phyloP scores from a whole-genome alignment of 2,888 invertebrate genomes.

The Drosophila lacicola region DNA sequence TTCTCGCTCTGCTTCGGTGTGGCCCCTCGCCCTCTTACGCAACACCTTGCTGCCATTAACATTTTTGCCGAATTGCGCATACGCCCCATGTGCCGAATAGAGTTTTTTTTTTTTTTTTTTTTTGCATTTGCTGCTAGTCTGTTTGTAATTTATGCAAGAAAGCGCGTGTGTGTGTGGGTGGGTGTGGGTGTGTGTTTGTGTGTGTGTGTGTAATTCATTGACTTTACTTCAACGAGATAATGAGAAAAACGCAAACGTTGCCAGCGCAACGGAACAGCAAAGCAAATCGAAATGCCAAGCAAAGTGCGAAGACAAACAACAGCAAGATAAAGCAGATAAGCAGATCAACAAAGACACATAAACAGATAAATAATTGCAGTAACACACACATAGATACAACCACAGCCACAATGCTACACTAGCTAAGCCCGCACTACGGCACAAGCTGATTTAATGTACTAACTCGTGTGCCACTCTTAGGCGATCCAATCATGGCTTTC shows the following conservation, averaged over 20 bases:
- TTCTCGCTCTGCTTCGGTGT: neutral
- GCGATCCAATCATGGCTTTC: slow-evolving; percentile 61
- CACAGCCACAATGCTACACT: slow-evolving; percentile 2
- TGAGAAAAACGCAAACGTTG: slow-evolving; percentile 64
- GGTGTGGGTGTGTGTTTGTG: slow-evolving; percentile 12
- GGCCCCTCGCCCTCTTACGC: neutral
- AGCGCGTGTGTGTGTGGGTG: slow-evolving; percentile 17
- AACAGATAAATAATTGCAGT: neutral
- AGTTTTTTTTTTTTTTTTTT: slow-evolving; percentile 6
- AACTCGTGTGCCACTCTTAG: slow-evolving; percentile 27
- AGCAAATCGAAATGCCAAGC: slow-evolving; percentile 36
- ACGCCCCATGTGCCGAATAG: slow-evolving; percentile 53
- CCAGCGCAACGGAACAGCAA: slow-evolving; percentile 26
- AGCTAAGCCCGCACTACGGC: slow-evolving; percentile 10
- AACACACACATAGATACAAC: neutral
- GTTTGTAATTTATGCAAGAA: slow-evolving; percentile 65
- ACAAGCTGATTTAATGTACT: slow-evolving; percentile 67
- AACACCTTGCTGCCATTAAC: slow-evolving; percentile 55
- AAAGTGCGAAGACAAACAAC: slow-evolving; percentile 20
- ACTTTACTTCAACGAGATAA: slow-evolving; percentile 57
- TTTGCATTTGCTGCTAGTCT: slow-evolving; percentile 30
- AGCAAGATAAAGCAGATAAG: slow-evolving; percentile 8
- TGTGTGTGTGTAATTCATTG: slow-evolving; percentile 45
- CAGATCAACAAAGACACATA: slow-evolving; percentile 4
- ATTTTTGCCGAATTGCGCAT: slow-evolving; percentile 63